Conservation (phyloP, 2,888 invertebrate species). For the Erebia aethiops region DNA sequence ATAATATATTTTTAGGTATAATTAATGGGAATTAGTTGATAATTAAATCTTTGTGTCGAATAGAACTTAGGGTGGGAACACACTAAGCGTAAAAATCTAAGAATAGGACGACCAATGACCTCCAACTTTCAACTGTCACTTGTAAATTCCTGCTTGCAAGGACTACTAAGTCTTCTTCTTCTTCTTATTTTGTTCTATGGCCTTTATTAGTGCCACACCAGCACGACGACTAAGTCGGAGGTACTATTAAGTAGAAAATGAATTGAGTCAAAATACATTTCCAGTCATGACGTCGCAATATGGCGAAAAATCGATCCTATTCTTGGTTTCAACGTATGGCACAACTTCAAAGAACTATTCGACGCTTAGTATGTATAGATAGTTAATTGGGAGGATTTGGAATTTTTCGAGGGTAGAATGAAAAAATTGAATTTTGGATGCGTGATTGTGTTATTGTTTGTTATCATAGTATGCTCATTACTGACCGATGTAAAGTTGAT, state of each 20-base stretch:
- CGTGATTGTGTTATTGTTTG: slow-evolving; percentile 22
- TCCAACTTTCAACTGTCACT: too few relatives aligned
- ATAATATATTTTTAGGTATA: slow-evolving; percentile 15
- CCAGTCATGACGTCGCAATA: background rate
- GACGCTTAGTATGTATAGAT: slow-evolving; percentile 21
- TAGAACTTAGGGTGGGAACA: background rate
- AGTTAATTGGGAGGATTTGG: slow-evolving; percentile 33
- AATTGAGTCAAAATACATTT: background rate
- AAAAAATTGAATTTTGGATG: slow-evolving; percentile 17
- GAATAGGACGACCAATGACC: too few relatives aligned
- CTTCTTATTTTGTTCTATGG: too few relatives aligned
- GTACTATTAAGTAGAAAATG: too few relatives aligned
- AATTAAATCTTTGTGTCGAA: slow-evolving; percentile 3
- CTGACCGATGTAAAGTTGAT: too few relatives aligned
- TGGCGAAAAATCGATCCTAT: background rate
- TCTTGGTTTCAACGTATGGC: background rate
- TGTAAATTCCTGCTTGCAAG: too few relatives aligned
- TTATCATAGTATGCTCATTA: slow-evolving; percentile 26
- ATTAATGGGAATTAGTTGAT: slow-evolving; percentile 21
- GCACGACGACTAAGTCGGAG: too few relatives aligned
- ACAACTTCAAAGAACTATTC: background rate
- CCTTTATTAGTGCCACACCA: too few relatives aligned
- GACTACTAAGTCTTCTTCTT: too few relatives aligned
- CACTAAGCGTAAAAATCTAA: background rate
- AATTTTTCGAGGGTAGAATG: slow-evolving; percentile 27